Percentiles rank a stretch among this genome's conserved stretches.
Evolutionary conservation across 1,140 invertebrate species (phyloP).

Genomic region (Phymorhynchus buccinoides): DNA sequence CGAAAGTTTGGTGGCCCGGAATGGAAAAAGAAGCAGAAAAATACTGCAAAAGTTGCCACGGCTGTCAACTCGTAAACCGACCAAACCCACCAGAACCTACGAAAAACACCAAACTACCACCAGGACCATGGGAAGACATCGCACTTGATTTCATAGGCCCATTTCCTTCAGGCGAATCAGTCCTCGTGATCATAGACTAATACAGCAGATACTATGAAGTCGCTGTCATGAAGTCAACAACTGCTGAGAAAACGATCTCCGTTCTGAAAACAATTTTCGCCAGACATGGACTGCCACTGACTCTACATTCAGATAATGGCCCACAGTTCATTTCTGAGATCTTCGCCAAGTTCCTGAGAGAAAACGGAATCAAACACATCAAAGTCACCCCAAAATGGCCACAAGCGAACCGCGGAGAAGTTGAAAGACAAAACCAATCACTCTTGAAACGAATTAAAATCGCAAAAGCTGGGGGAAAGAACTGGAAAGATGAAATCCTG

Average conservation of each 20-base stretch:
- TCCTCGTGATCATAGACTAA: conserved; percentile 49
- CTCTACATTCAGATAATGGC: conserved; percentile 44
- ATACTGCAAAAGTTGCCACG: conserved; percentile 45
- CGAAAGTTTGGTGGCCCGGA: conserved; percentile 52
- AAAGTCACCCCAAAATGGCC: conserved; percentile 45
- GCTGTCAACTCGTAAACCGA: conserved; percentile 45
- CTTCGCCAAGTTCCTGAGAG: conserved; percentile 37
- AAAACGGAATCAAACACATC: conserved; percentile 41
- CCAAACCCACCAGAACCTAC: conserved; percentile 44
- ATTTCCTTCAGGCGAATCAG: conserved; percentile 48
- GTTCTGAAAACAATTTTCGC: conserved; percentile 44
- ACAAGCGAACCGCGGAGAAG: conserved; percentile 51
- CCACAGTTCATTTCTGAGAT: conserved; percentile 41
- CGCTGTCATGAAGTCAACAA: conserved; percentile 44
- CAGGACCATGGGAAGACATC: conserved; percentile 48
- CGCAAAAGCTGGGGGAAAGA: conserved; percentile 39
- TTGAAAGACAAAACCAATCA: conserved; percentile 45
- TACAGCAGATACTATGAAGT: conserved; percentile 48
- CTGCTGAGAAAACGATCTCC: conserved; percentile 33
- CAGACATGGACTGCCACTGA: conserved; percentile 44
- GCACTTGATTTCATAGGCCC: conserved; percentile 50
- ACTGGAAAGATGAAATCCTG: conserved; percentile 39
- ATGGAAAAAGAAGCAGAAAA: conserved; percentile 55
- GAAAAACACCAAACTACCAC: conserved; percentile 36
- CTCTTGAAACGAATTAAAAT: conserved; percentile 52